Percentiles rank a stretch among this genome's conserved stretches.
phyloP scores from a whole-genome alignment of 2,888 invertebrate genomes.

The Harpagoxenus sublaevis region DNA sequence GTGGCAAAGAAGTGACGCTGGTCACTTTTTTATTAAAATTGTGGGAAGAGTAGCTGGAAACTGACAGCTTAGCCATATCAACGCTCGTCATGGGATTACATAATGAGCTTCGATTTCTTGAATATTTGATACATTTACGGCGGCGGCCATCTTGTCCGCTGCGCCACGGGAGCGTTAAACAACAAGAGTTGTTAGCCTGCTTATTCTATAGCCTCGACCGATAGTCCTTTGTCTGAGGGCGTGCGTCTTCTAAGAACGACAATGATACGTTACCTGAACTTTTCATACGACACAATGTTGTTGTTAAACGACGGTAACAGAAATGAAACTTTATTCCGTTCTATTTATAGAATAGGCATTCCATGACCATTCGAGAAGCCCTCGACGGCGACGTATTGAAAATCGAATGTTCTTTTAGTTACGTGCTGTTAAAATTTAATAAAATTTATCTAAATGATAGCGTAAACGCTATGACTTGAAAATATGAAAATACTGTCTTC shows the following conservation, averaged over 20 bases:
- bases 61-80: conserved; percentile 53
- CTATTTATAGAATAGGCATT: neutral
- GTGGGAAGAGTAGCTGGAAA: conserved; percentile 54
- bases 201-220: conserved; percentile 65
- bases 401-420: neutral
- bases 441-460: conserved; percentile 6
- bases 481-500: neutral
- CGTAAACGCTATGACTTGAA: neutral
- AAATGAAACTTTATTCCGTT: conserved; percentile 14
- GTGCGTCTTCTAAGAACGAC: conserved; percentile 29
- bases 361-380: neutral
- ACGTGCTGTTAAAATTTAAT: neutral
- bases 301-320: conserved; percentile 22
- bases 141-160: conserved; percentile 71
- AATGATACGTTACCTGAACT: conserved; percentile 38
- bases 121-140: conserved; percentile 71
- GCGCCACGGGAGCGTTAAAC: conserved; percentile 69
- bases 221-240: conserved; percentile 26
- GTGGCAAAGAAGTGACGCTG: conserved; percentile 31
- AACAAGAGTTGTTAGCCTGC: conserved; percentile 75
- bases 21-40: conserved; percentile 49
- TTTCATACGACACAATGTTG: conserved; percentile 3
- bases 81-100: conserved; percentile 51
- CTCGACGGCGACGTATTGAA: neutral
- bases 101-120: conserved; percentile 63